Evolutionary conservation across 2,888 invertebrate genomes (phyloP), one percentile per base, ranked within the genome.

Genomic region (Lydus trimaculatus): DNA sequence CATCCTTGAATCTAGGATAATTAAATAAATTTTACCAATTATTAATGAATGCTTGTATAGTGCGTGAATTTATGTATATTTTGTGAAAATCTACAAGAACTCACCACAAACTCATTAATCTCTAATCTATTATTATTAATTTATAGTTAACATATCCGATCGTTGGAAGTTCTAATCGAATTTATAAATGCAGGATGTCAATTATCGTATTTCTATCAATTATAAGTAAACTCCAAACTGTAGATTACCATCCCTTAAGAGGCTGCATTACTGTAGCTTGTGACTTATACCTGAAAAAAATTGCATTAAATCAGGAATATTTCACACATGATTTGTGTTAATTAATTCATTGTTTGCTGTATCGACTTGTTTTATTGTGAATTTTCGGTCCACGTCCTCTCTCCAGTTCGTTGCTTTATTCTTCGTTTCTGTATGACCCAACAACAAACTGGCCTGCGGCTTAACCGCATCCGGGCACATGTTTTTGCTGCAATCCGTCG

Each of bases 381-480:
- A 63, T 69, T 66, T 69, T 66, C 59, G 65, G 65, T 65, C 62
- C 69, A 63, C 48, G 39, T 61, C 69, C 60, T 66, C 63, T 69
- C 13, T 60, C 60, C 73, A 71, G 72, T 69, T 72, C 70, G 72
- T 52, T 72, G 71, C 68, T 66, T 70, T 56, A 64, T 63, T 65
- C 39, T 48, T 59, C 68, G 68, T 65, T 68, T 58, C 43, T 25
- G 52, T 67, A 58, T 63, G 70, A 70, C 68, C 70, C 69, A 69
- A 66, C 72, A 68, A 68, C 43, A 43, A 43, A 66, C 72, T 68
- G 70, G 71, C 81, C 78, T 73, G 76, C 74, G 80, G 81, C 81
- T 63, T 74, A 76, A 79, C 80, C 80, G 78, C 81, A 80, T 81
- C 81, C 81, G 80, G 79, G 80, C 79, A 79, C 78, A 80, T 79